These are phyloP conservation scores for Nomada hirtipes DNA, from an alignment of 2,888 invertebrate genomes.

Conservation along the genomic window DNA sequence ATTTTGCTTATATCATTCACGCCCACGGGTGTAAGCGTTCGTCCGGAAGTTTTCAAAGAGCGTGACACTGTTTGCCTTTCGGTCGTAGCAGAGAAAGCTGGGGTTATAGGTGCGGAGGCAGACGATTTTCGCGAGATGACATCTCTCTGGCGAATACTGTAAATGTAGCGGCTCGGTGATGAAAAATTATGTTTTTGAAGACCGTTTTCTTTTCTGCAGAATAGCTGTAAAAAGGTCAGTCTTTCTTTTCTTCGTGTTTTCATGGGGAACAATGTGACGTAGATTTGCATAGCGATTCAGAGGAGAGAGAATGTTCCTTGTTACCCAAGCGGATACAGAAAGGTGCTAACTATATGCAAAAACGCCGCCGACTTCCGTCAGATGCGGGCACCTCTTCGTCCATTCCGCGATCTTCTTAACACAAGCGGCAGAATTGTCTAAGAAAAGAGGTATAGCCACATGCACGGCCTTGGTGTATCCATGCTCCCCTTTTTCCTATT, in stretches of 20 bases:
- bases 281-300: slow-evolving; percentile 36
- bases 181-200: neutral
- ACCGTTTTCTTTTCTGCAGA: neutral
- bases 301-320: slow-evolving; percentile 61
- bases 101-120: slow-evolving; percentile 77
- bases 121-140: slow-evolving; percentile 72
- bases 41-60: slow-evolving; percentile 29
- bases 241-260: neutral
- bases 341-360: slow-evolving; percentile 80
- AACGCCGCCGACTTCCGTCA: slow-evolving; percentile 76
- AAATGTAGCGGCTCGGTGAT: neutral
- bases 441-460: neutral
- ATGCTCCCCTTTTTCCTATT: slow-evolving; percentile 43
- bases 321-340: slow-evolving; percentile 80
- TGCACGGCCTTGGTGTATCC: slow-evolving; percentile 24
- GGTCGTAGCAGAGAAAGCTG: slow-evolving; percentile 75
- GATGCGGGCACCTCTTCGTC: slow-evolving; percentile 48
- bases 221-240: neutral
- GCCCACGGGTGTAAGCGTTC: slow-evolving; percentile 20
- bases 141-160: slow-evolving; percentile 36
- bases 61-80: slow-evolving; percentile 49
- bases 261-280: neutral
- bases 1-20: slow-evolving; percentile 4
- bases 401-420: slow-evolving; percentile 32
- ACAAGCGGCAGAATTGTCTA: neutral